Evolutionary conservation across 2,888 invertebrate species (phyloP).

Genomic region (Drosophila paucipuncta): DNA sequence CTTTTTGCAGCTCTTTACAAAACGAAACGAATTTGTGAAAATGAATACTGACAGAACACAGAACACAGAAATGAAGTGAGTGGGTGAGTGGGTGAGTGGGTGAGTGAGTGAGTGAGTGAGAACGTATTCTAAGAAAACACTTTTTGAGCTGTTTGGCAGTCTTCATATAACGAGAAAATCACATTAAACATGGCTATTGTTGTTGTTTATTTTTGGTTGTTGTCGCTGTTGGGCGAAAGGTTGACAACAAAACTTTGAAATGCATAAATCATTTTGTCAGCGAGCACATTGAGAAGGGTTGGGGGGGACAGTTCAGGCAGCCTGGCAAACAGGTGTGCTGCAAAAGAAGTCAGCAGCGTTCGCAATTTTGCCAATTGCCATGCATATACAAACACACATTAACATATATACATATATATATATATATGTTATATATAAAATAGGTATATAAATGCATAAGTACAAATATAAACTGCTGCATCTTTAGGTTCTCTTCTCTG

Average conservation of each 20-base stretch:
- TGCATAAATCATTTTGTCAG: conserved; percentile 49
- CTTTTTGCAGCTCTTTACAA: conserved; percentile 12
- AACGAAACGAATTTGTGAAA: conserved; percentile 37
- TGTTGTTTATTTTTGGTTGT: conserved; percentile 2
- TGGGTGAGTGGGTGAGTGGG: conserved; percentile 9
- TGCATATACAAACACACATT: background rate
- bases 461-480: conserved; percentile 16
- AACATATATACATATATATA: conserved; percentile 1
- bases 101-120: conserved; percentile 18
- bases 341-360: conserved; percentile 35
- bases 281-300: background rate
- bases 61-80: conserved; percentile 13
- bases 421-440: background rate
- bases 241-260: conserved; percentile 43
- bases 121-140: conserved; percentile 22
- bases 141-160: conserved; percentile 26
- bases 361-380: conserved; percentile 36
- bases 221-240: conserved; percentile 17
- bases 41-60: conserved; percentile 51
- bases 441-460: conserved; percentile 5
- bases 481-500: conserved; percentile 4
- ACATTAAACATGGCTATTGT: conserved; percentile 29
- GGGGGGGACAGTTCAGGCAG: background rate
- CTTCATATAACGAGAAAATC: conserved; percentile 51
- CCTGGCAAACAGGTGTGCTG: conserved; percentile 20